Evolutionary conservation across 2,797 vertebrate species (phyloP).

Genomic region (Loris lydekkerianus): DNA sequence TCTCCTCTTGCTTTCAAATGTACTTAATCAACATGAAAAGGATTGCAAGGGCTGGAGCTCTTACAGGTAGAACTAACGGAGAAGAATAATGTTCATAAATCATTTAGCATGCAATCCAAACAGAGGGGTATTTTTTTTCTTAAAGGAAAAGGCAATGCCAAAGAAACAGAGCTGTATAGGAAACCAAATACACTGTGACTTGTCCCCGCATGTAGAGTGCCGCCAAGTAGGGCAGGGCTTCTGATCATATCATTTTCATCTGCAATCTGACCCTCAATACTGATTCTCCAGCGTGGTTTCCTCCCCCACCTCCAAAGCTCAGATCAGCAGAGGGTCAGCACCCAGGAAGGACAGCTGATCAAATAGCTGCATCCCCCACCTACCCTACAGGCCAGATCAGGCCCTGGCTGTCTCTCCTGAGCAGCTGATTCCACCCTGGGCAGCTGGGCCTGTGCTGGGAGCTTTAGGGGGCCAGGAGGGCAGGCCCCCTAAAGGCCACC

Average conservation of each 20-base stretch:
- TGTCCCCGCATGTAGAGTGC: background rate
- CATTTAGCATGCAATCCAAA: conserved; percentile 78
- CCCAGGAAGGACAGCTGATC: conserved; percentile 76
- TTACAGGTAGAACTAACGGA: conserved; percentile 76
- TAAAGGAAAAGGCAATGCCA: conserved; percentile 75
- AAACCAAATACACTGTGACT: conserved; percentile 48
- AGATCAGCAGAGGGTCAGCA: conserved; percentile 1
- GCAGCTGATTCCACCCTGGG: conserved; percentile 58
- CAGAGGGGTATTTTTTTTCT: conserved; percentile 71
- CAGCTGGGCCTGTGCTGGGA: conserved; percentile 59
- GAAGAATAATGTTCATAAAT: conserved; percentile 80
- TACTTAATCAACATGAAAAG: conserved; percentile 78
- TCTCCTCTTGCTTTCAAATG: conserved; percentile 77
- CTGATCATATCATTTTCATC: conserved; percentile 70
- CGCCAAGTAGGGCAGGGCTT: background rate
- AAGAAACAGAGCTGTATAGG: conserved; percentile 53
- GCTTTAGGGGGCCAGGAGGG: background rate
- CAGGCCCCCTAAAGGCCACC: background rate
- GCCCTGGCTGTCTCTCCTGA: background rate
- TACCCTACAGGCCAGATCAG: background rate
- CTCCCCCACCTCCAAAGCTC: background rate
- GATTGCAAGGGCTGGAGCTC: conserved; percentile 66
- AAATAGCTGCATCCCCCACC: conserved; percentile 76
- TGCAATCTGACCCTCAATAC: conserved; percentile 63
- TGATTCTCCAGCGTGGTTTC: conserved; percentile 67